Evolutionary conservation across 2,888 invertebrate genomes (phyloP), one percentile per base, ranked within the genome.

Genomic region (Neocrepidodera transversa): DNA sequence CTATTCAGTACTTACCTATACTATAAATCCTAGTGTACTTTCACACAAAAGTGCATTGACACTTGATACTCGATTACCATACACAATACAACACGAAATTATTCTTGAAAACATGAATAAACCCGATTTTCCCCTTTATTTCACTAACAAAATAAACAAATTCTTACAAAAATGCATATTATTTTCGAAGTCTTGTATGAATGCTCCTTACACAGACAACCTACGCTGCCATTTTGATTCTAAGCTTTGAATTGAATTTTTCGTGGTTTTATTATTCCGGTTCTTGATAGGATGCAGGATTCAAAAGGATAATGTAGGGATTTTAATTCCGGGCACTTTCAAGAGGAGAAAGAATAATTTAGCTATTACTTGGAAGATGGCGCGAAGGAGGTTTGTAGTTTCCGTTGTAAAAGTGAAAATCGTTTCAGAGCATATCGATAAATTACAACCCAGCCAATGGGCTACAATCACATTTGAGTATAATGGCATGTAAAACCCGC

Each of bases 41-140:
- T 65, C 65, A 62, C 60, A 65, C 51, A 60, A 49, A 65, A 62
- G 62, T 65, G 58, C 62, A 60, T 59, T 65, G 62, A 65, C 65
- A 60, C 65, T 58, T 49, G 51, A 55, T 45, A 16, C 18, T 45
- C 35, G 26, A 18, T 8, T 47, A 36, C 10, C 36, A 51, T 16
- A 17, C 11, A 55, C 18, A n/a, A 30, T 45, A 16, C 6, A 28
- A 47, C 20, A 52, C 28, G 8, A 45, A 28, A 35, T 36, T 30
- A 48, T 43, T 43, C 50, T 14, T 11, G 7, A 40, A 57, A 32
- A 35, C 18, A 48, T 48, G 16, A 26, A 38, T 38, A 51, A 36
- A 53, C 35, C 30, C 11, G 0, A 13, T 30, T 28, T 40, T 26
- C 47, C 26, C 23, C 7, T 43, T 36, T 43, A 58, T 52, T 54